Evolutionary conservation across 2,888 invertebrate genomes (phyloP).

Genomic region (Minunthozetes semirufus): DNA sequence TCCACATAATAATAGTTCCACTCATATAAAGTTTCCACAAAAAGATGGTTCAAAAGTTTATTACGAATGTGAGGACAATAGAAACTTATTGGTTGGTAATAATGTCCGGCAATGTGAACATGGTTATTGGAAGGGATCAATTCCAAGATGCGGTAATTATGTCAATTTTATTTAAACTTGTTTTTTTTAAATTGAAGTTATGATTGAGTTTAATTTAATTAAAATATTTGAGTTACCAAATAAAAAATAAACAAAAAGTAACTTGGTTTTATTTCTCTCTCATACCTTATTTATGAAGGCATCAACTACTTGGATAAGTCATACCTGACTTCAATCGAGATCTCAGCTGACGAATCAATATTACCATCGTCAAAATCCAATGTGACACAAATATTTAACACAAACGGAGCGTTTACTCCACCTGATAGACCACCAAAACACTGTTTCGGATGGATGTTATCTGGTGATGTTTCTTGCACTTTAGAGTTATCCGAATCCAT

Average conservation of each 20-base stretch:
- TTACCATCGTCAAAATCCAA: neutral
- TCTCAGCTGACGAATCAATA: neutral
- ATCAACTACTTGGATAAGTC: neutral
- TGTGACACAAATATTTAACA: neutral
- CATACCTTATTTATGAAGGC: neutral
- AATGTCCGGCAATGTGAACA: neutral
- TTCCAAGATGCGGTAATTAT: neutral
- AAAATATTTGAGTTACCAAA: neutral
- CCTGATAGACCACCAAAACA: neutral
- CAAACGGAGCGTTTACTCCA: neutral
- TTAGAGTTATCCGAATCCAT: neutral
- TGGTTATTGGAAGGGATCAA: neutral
- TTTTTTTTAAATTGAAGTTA: no score
- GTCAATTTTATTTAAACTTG: neutral
- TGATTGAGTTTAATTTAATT: no score
- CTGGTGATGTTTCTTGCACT: neutral
- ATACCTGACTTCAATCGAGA: neutral
- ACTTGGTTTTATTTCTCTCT: no score
- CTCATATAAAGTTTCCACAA: no score
- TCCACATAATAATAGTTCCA: neutral
- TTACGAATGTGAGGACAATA: neutral
- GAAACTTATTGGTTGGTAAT: slow-evolving; percentile 1
- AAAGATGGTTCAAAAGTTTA: neutral
- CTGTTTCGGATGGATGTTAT: neutral
- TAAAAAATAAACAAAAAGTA: neutral